Conservation (phyloP, 2,888 invertebrate genomes). For the Papilio demoleus region DNA sequence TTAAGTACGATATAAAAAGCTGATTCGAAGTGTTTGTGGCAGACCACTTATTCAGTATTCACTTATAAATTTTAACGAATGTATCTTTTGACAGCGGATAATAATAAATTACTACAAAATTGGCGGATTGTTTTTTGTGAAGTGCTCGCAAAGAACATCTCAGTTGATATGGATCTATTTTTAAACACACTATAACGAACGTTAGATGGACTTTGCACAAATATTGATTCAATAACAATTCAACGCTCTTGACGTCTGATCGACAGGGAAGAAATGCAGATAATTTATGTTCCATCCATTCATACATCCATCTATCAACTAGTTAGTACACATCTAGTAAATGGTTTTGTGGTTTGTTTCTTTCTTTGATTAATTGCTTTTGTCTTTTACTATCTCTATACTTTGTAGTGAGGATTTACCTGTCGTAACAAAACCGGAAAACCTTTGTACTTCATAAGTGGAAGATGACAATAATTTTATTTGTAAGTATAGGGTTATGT, state of each 20-base stretch:
- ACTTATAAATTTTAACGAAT: slow-evolving; percentile 4
- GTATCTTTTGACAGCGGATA: slow-evolving; percentile 18
- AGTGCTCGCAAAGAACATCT: slow-evolving; percentile 25
- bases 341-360: not conserved
- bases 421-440: too few species aligned
- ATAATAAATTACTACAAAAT: slow-evolving; percentile 20
- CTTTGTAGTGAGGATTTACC: too few species aligned
- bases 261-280: slow-evolving; percentile 9
- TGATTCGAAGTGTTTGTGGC: slow-evolving; percentile 4
- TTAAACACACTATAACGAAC: slow-evolving; percentile 10
- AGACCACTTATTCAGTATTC: not conserved
- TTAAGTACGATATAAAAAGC: not conserved
- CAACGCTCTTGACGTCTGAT: slow-evolving; percentile 14
- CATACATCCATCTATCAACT: not conserved
- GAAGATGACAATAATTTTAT: too few species aligned
- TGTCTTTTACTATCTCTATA: not conserved
- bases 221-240: slow-evolving; percentile 15
- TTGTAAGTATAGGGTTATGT: too few species aligned
- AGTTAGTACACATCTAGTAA: not conserved
- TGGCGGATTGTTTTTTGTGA: slow-evolving; percentile 12
- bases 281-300: not conserved
- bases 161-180: slow-evolving; percentile 23
- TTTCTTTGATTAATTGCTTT: not conserved
- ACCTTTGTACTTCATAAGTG: too few species aligned
- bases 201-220: slow-evolving; percentile 22